A percentile compares a stretch with the other conserved stretches of the same genome.
These are phyloP conservation scores for Hyperopisus bebe DNA, from an alignment of 2,113 vertebrate species.

Conservation along the genomic window DNA sequence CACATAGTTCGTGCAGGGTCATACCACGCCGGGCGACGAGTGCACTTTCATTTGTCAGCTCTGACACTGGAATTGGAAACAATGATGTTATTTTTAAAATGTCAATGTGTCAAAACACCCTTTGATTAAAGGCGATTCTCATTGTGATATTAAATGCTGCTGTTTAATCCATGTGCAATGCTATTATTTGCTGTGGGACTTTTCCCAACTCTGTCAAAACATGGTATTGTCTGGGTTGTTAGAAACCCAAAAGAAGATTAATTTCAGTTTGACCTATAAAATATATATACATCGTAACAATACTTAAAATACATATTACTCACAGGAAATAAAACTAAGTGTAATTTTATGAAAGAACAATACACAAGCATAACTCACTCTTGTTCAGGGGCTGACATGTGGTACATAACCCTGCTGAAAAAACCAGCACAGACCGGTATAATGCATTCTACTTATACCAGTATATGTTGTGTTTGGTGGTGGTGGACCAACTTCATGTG, in stretches of 20 bases:
- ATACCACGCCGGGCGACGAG: background rate
- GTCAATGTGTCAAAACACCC: background rate
- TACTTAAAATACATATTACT: background rate
- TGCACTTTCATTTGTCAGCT: background rate
- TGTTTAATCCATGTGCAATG: background rate
- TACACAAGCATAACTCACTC: background rate
- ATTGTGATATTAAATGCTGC: background rate
- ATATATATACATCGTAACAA: background rate
- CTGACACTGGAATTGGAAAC: slow-evolving; percentile 1
- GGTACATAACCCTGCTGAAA: background rate
- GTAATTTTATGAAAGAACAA: background rate
- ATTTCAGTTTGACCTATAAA: background rate
- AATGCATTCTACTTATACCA: background rate
- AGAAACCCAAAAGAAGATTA: background rate
- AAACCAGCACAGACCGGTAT: background rate
- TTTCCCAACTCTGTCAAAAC: background rate
- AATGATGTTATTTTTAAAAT: slow-evolving; percentile 10
- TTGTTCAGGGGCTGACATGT: background rate
- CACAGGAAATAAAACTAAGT: background rate
- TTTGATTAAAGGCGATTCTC: background rate
- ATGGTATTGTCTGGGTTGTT: background rate
- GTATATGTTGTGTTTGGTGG: background rate
- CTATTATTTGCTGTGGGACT: background rate
- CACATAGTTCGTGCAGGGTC: background rate
- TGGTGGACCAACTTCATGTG: background rate